phyloP scores from a whole-genome alignment of 92 coral and sea anemone species.

The Heteractis magnifica region DNA sequence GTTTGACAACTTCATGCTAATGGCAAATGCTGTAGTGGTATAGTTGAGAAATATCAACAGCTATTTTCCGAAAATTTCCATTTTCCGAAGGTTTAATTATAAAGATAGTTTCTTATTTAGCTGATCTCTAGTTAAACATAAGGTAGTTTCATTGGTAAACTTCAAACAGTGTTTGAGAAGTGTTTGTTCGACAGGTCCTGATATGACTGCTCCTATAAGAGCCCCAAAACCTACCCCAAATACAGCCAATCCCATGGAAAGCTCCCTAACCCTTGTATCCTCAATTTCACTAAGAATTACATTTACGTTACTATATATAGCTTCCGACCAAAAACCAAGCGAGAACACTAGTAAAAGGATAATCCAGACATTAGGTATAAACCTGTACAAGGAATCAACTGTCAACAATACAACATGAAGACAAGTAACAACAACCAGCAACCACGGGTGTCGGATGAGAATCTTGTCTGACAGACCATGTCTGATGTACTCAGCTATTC shows the following conservation, averaged over 20 bases:
- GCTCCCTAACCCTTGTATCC: not conserved
- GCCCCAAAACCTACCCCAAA: not conserved
- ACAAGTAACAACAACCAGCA: not conserved
- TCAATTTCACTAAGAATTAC: not conserved
- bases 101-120: too few species aligned
- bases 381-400: slow-evolving; percentile 12
- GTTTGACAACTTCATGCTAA: too few species aligned
- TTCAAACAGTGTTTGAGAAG: not conserved
- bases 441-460: slow-evolving; percentile 1
- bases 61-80: too few species aligned
- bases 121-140: not conserved
- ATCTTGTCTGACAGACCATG: slow-evolving; percentile 17
- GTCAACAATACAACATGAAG: slow-evolving; percentile 8
- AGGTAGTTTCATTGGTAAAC: not conserved
- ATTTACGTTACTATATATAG: not conserved
- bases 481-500: not conserved
- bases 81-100: too few species aligned
- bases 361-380: slow-evolving; percentile 22
- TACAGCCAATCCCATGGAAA: not conserved
- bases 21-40: too few species aligned
- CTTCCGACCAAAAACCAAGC: not conserved
- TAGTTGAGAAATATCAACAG: too few species aligned
- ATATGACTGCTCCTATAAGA: not conserved
- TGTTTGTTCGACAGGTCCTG: not conserved
- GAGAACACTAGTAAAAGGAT: not conserved